Conservation (phyloP, 1,140 invertebrate species). For the Diuraphis noxia region DNA sequence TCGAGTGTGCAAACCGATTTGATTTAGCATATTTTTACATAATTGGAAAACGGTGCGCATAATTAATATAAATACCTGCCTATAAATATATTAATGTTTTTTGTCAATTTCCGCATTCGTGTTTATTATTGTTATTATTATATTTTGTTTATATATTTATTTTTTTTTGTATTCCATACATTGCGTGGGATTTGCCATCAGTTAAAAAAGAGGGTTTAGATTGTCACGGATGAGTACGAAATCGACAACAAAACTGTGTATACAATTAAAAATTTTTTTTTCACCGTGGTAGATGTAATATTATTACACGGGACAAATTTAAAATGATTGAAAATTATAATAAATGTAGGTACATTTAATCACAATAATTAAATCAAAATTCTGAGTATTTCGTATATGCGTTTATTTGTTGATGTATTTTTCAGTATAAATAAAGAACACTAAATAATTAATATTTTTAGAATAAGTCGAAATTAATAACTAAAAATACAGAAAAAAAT, state of each 20-base stretch:
- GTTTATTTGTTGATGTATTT: background rate
- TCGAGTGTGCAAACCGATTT: background rate
- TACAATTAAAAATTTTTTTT: background rate
- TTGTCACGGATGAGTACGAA: background rate
- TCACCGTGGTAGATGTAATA: background rate
- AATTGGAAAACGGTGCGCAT: background rate
- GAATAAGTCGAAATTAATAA: background rate
- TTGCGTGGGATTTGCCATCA: background rate
- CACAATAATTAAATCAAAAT: background rate
- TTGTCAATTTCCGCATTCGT: background rate
- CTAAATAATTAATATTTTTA: background rate
- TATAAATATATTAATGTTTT: background rate
- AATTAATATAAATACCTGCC: background rate
- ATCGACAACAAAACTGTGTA: background rate
- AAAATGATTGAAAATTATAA: background rate
- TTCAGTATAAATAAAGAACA: background rate
- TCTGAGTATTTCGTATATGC: background rate
- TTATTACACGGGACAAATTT: background rate
- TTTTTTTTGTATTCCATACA: background rate
- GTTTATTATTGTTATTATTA: background rate
- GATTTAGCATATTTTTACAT: constrained; percentile 42
- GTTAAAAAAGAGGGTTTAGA: background rate
- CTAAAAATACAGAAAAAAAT: background rate
- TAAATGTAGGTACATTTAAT: background rate
- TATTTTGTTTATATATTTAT: background rate